These are phyloP conservation scores for Hymenochirus boettgeri DNA, from an alignment of 2,113 vertebrate genomes.

Conservation along the genomic window DNA sequence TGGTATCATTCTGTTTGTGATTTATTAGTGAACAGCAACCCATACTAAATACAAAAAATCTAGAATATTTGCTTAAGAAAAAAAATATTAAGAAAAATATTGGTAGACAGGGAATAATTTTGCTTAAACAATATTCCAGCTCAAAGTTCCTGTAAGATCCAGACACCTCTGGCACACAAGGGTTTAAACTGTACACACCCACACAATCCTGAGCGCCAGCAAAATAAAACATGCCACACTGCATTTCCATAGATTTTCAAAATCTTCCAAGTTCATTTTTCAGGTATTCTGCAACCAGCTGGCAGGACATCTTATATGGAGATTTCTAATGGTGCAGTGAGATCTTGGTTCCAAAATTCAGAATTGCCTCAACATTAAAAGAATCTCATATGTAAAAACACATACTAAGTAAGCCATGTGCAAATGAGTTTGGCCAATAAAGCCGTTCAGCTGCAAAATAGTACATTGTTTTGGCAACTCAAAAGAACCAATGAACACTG, in stretches of 20 bases:
- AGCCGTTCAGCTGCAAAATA: slow-evolving; percentile 62
- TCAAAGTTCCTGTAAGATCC: neutral
- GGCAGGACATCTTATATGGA: slow-evolving; percentile 50
- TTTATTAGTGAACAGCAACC: neutral
- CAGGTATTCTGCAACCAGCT: slow-evolving; percentile 55
- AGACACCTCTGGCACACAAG: neutral
- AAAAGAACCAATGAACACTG: neutral
- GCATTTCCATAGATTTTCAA: slow-evolving; percentile 44
- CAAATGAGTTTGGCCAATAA: neutral
- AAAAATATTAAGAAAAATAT: neutral
- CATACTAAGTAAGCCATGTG: neutral
- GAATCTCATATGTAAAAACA: too few relatives aligned
- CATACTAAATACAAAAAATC: neutral
- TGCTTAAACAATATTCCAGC: too few relatives aligned
- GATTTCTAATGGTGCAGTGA: slow-evolving; percentile 47
- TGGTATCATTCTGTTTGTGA: neutral
- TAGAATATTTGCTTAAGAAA: too few relatives aligned
- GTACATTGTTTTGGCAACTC: slow-evolving; percentile 58
- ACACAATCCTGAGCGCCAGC: slow-evolving; percentile 53
- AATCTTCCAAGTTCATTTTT: slow-evolving; percentile 39
- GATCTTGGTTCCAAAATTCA: slow-evolving; percentile 48
- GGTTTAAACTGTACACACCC: neutral
- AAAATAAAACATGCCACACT: slow-evolving; percentile 49
- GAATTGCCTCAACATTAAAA: slow-evolving; percentile 3
- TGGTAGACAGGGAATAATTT: neutral